These are phyloP conservation scores for Trichoplax adhaerens DNA, from an alignment of 37 sponge, comb jelly and placozoan genomes.

Conservation along the genomic window DNA sequence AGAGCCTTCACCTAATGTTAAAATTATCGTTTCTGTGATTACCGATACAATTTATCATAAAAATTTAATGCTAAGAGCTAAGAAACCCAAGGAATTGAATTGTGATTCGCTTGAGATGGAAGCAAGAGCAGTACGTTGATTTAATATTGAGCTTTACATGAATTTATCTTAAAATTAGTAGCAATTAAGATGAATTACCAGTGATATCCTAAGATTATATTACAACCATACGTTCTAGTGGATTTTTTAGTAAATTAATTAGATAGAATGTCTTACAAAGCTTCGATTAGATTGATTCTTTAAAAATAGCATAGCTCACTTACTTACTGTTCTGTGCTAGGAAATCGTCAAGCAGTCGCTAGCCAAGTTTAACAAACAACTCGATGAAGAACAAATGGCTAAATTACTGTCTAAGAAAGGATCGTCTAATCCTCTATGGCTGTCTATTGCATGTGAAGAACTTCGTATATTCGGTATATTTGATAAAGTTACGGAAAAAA, in stretches of 20 bases:
- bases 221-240: too few relatives aligned
- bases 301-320: not conserved
- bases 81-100: not conserved
- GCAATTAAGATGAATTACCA: too few relatives aligned
- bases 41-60: not conserved
- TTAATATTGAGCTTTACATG: too few relatives aligned
- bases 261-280: too few relatives aligned
- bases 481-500: not conserved
- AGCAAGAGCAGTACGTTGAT: not conserved
- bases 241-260: too few relatives aligned
- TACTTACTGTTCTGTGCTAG: not conserved
- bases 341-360: slow-evolving; percentile 1
- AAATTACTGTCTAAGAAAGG: slow-evolving; percentile 4
- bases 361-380: not conserved
- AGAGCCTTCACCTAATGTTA: not conserved
- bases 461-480: slow-evolving; percentile 4
- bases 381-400: slow-evolving; percentile 3
- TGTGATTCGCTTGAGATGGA: not conserved
- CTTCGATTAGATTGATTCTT: too few relatives aligned
- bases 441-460: slow-evolving; percentile 5
- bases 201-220: too few relatives aligned
- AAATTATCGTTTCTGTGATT: slow-evolving; percentile 1
- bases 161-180: too few relatives aligned
- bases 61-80: not conserved
- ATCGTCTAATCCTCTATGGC: slow-evolving; percentile 7